Conservation (phyloP, 2,888 invertebrate species). For the Branchipolynoe longqiensis region DNA sequence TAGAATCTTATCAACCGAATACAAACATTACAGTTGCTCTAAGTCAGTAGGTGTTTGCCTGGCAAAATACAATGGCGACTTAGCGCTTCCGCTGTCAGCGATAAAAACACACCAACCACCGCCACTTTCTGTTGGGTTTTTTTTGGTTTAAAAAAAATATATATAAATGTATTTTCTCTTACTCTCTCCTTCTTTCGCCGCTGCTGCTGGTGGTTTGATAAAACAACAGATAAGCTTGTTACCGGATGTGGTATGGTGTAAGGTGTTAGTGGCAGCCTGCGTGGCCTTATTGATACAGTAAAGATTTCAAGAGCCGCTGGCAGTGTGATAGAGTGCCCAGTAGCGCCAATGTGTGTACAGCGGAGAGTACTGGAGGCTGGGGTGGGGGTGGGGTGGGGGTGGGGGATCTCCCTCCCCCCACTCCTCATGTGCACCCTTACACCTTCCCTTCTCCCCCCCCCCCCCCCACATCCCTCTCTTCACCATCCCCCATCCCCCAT, state of each 20-base stretch:
- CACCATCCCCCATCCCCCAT: not conserved
- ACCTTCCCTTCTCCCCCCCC: not conserved
- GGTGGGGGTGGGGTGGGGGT: not conserved
- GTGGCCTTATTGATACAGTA: not conserved
- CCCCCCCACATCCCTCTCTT: not conserved
- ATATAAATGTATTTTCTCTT: too few relatives aligned
- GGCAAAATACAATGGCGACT: too few relatives aligned
- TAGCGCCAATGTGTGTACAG: too few relatives aligned
- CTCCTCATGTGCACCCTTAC: not conserved
- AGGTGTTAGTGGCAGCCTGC: too few relatives aligned
- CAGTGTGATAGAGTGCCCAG: too few relatives aligned
- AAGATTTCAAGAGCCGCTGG: conserved; percentile 3
- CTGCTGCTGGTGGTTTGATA: not conserved
- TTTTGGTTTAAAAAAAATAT: too few relatives aligned
- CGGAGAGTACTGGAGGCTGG: too few relatives aligned
- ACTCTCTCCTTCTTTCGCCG: too few relatives aligned
- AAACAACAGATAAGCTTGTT: conserved; percentile 35
- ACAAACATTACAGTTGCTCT: too few relatives aligned
- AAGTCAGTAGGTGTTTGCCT: too few relatives aligned
- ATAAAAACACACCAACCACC: not conserved
- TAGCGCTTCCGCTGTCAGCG: conserved; percentile 2
- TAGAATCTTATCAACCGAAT: too few relatives aligned
- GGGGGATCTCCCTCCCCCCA: not conserved
- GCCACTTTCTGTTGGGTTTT: not conserved
- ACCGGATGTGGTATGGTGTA: not conserved